Conservation (phyloP, 1,140 invertebrate genomes). For the Trypoxylus dichotomus region DNA sequence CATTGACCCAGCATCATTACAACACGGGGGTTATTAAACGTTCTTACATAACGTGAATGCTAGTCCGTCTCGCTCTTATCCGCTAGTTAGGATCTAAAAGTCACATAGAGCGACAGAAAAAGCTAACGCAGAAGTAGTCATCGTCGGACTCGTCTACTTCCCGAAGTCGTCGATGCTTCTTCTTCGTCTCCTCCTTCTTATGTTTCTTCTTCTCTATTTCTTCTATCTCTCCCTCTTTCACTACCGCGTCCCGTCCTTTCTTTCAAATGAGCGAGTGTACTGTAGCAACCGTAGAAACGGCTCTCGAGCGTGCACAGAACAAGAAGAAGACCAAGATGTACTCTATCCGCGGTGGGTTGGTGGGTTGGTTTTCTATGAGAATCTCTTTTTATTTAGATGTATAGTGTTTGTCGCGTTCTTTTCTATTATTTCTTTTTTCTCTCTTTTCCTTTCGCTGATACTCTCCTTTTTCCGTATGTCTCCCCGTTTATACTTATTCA, state of each 20-base stretch:
- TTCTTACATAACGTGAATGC: slow-evolving; percentile 45
- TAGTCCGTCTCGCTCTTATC: slow-evolving; percentile 33
- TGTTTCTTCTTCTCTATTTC: slow-evolving; percentile 23
- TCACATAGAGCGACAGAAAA: slow-evolving; percentile 9
- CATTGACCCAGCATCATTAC: slow-evolving; percentile 45
- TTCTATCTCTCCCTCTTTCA: background rate
- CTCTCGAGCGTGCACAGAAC: slow-evolving; percentile 1
- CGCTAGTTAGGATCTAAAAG: background rate
- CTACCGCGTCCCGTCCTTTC: background rate
- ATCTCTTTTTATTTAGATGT: slow-evolving; percentile 31
- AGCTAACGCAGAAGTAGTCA: slow-evolving; percentile 9
- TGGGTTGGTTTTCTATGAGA: slow-evolving; percentile 44
- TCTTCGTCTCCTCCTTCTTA: slow-evolving; percentile 39
- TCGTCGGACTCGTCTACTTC: slow-evolving; percentile 7
- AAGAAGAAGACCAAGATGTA: slow-evolving; percentile 10
- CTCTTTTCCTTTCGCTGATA: background rate
- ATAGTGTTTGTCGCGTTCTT: slow-evolving; percentile 15
- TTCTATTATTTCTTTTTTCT: slow-evolving; percentile 1
- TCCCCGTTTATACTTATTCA: background rate
- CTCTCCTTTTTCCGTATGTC: background rate
- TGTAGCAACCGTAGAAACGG: background rate
- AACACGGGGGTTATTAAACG: slow-evolving; percentile 50
- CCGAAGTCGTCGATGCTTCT: slow-evolving; percentile 29
- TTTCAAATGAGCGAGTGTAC: background rate
- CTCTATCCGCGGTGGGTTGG: slow-evolving; percentile 3